phyloP scores from a whole-genome alignment of 2,797 vertebrate species.

The Falco rusticolus region DNA sequence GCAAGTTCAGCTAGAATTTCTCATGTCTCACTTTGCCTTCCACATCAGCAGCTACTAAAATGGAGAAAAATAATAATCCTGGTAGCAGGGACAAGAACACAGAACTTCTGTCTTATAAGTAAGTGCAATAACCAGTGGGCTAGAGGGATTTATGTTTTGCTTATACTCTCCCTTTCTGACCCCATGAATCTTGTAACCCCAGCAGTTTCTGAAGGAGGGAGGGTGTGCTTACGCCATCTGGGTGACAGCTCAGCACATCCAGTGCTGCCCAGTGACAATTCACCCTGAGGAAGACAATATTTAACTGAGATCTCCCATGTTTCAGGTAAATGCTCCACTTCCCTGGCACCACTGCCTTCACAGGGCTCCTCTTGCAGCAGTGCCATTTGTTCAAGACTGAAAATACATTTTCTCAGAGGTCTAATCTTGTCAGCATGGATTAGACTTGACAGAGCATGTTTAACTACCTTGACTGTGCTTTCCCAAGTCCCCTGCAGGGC shows the following conservation, averaged over 20 bases:
- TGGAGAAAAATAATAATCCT: background rate
- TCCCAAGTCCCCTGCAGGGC: background rate
- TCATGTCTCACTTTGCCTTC: background rate
- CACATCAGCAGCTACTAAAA: background rate
- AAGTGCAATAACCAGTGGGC: background rate
- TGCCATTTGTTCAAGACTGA: background rate
- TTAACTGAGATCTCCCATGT: background rate
- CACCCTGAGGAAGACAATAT: background rate
- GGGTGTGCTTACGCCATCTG: background rate
- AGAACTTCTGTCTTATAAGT: background rate
- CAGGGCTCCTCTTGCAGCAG: background rate
- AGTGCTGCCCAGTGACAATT: background rate
- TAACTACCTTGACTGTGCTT: background rate
- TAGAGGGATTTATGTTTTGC: background rate
- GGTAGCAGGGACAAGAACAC: background rate
- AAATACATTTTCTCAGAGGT: conserved; percentile 16
- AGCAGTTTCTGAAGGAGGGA: background rate
- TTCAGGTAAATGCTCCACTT: background rate
- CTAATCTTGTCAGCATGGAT: background rate
- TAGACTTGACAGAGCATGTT: conserved; percentile 13
- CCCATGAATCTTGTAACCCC: background rate
- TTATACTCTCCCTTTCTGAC: background rate
- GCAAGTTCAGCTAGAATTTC: conserved; percentile 3
- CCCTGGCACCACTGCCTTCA: background rate
- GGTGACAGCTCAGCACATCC: background rate